Base-by-base conservation (phyloP, 1,140 invertebrate genomes). In the Orius insidiosus region DNA sequence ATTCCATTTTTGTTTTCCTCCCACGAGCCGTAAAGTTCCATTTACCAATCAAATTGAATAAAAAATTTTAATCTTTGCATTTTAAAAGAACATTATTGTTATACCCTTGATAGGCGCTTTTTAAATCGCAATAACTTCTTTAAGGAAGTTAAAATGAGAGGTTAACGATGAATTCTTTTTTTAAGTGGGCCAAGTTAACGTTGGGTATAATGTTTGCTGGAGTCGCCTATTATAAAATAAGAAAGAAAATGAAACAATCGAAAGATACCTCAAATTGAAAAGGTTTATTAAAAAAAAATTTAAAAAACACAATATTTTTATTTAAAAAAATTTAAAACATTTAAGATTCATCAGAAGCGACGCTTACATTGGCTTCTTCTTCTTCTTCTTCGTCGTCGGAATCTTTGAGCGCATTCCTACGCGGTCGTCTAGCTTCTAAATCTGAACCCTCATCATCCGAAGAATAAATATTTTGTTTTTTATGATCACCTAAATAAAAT, bases 401-500 rank as follows among this genome's bases (percentile, higher is more conserved):
- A 60, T 89, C 86, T 52, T 75, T 74, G n/a, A 83, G 66, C 24
- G 75, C 74, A 63, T 86, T 86, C 2, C 84, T 80, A 48, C 83
- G 79, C 10, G 73, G 72, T 52, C 79, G 72, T 4, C 73, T 69
- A 0, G 76, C 75, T 54, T 92, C 87, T 55, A 88, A 76, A 55
- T 90, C 86, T 0, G 86, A 89, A 5, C 76, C 83, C 50, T 89
- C 85, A 50, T 89, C 86, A 51, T 93, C 88, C 0, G 85, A 88
- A 1, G 87, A 90, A 66, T 94, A 94, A 60, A 93, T 92, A 43
- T 77, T 78, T 1, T 74, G 72, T 10, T 73, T 72, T 32, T 68
- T 65, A n/a, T 43, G 19, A 56, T 52, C 49, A 48, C 24, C 50
- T 50, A 30, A 9, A 45, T 40, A 18, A 30, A 18, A 43, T 13